phyloP scores from a whole-genome alignment of 1,140 invertebrate species.

The Subanguina moxae region DNA sequence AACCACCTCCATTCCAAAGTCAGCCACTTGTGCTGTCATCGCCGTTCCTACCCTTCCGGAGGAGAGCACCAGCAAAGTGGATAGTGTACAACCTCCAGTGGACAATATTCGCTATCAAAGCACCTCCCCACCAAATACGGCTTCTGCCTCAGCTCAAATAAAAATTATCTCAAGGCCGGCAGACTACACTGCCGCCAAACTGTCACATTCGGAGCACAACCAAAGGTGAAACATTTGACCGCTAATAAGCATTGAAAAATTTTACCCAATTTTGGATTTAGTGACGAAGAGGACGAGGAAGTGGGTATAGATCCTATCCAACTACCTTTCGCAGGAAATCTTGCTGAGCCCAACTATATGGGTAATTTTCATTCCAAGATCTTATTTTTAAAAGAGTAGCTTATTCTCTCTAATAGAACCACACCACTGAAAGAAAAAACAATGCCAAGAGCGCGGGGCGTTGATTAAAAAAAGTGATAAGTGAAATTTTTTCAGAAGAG shows the following conservation, averaged over 20 bases:
- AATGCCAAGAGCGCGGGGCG: too few species aligned
- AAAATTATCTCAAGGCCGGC: constrained; percentile 3
- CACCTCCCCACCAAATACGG: constrained; percentile 25
- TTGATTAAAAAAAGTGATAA: too few species aligned
- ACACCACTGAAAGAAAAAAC: too few species aligned
- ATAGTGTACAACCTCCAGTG: constrained; percentile 8
- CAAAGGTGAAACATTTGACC: neutral
- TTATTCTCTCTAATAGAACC: too few species aligned
- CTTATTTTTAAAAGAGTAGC: too few species aligned
- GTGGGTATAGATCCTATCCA: constrained; percentile 29
- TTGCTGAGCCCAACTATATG: constrained; percentile 11
- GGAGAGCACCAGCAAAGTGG: neutral
- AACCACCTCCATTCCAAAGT: constrained; percentile 33
- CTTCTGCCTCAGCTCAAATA: constrained; percentile 5
- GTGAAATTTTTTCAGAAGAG: constrained; percentile 48
- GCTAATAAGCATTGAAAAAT: neutral
- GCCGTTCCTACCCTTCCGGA: neutral
- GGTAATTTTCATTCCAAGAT: constrained; percentile 12
- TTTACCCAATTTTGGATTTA: neutral
- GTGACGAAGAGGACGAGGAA: constrained; percentile 43
- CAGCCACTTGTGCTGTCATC: constrained; percentile 31
- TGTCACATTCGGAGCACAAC: constrained; percentile 1
- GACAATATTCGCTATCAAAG: constrained; percentile 43
- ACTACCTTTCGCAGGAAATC: constrained; percentile 26
- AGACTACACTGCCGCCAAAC: neutral